These are phyloP conservation scores for Eupleurogrammus muticus DNA, from an alignment of 2,797 vertebrate species.

Conservation along the genomic window DNA sequence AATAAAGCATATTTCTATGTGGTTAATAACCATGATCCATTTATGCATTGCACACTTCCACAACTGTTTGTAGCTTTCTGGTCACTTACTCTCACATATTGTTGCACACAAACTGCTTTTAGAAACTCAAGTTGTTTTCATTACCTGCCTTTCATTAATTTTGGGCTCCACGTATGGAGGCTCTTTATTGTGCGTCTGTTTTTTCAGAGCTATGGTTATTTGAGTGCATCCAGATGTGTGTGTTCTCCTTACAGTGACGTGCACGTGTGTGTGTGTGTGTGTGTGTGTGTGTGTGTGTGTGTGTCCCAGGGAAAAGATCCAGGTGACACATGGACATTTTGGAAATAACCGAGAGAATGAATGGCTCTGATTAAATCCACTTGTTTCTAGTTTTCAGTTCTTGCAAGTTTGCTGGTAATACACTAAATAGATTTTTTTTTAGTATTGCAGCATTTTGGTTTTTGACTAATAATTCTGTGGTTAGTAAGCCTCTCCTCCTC, in stretches of 20 bases:
- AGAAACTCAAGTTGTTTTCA: slow-evolving; percentile 18
- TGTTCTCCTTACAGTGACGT: neutral
- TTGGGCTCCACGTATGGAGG: slow-evolving; percentile 24
- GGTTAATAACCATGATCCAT: neutral
- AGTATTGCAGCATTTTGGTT: neutral
- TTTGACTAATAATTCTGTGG: neutral
- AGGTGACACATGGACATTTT: slow-evolving; percentile 64
- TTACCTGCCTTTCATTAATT: slow-evolving; percentile 14
- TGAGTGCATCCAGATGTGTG: slow-evolving; percentile 64
- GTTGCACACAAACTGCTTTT: neutral
- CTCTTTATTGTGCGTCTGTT: slow-evolving; percentile 24
- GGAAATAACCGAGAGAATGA: slow-evolving; percentile 17
- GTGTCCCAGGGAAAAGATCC: slow-evolving; percentile 53
- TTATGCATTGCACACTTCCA: neutral
- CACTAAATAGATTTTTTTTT: neutral
- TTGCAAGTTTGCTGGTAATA: neutral
- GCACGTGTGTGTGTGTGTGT: neutral
- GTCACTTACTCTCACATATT: neutral
- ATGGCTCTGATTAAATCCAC: slow-evolving; percentile 36
- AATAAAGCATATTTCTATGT: no score
- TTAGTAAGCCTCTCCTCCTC: neutral
- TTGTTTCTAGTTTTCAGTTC: neutral
- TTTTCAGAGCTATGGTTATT: slow-evolving; percentile 23
- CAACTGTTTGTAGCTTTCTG: neutral
- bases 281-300: neutral